These are phyloP conservation scores for Cyprinodon diabolis DNA, from an alignment of 2,797 vertebrate species.

Conservation along the genomic window DNA sequence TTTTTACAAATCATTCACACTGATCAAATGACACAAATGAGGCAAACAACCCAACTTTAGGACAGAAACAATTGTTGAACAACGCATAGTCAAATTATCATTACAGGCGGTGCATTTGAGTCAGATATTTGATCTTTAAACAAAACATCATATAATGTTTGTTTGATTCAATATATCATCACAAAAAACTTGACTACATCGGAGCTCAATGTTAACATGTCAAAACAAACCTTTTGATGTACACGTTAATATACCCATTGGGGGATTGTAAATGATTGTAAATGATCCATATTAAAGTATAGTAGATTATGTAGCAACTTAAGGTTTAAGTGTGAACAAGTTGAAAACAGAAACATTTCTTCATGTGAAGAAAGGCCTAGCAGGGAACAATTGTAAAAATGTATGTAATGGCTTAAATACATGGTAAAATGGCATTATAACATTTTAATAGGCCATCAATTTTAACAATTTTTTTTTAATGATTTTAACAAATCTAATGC, in stretches of 20 bases:
- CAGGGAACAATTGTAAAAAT: not conserved
- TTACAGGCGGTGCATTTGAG: not conserved
- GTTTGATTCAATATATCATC: not conserved
- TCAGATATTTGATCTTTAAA: slow-evolving; percentile 2
- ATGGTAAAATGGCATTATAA: not conserved
- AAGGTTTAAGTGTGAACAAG: not conserved
- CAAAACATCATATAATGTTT: not conserved
- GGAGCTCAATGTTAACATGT: not conserved
- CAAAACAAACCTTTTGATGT: not conserved
- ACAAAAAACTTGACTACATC: not conserved
- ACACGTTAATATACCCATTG: no score
- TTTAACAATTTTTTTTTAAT: no score
- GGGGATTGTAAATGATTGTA: no score
- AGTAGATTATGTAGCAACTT: not conserved
- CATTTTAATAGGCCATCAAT: no score
- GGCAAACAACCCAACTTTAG: not conserved
- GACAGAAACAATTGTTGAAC: not conserved
- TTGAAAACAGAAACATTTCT: not conserved
- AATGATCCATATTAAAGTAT: not conserved
- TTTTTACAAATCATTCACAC: not conserved
- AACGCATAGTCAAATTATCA: not conserved
- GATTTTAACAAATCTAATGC: no score
- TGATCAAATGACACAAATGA: not conserved
- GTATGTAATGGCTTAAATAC: not conserved
- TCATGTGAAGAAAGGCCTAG: not conserved